Evolutionary conservation across 2,113 vertebrate species (phyloP).

Genomic region (Thunnus maccoyii): DNA sequence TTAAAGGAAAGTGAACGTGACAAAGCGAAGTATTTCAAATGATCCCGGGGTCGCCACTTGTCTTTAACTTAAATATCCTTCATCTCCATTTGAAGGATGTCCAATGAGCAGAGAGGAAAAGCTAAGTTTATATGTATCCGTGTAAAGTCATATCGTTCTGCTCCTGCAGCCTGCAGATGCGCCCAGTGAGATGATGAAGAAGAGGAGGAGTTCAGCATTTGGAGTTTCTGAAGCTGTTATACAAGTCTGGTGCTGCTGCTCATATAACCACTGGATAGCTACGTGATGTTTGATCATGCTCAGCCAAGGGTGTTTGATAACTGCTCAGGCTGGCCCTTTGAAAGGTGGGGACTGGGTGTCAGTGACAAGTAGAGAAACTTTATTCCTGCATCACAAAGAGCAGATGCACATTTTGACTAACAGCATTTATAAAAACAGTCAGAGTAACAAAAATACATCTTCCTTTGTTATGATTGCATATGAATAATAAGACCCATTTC

Average conservation of each 20-base stretch:
- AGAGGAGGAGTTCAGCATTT: slow-evolving; percentile 80
- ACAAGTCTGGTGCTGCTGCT: slow-evolving; percentile 69
- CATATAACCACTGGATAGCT: slow-evolving; percentile 67
- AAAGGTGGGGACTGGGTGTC: background rate
- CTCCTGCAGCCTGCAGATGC: slow-evolving; percentile 69
- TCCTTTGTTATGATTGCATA: background rate
- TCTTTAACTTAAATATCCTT: slow-evolving; percentile 50
- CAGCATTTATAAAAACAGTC: background rate
- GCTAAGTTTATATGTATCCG: slow-evolving; percentile 52
- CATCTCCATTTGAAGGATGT: slow-evolving; percentile 50
- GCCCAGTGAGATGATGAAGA: slow-evolving; percentile 62
- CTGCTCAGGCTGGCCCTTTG: slow-evolving; percentile 4
- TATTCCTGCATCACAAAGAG: background rate
- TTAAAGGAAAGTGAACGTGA: slow-evolving; percentile 6
- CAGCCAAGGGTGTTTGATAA: slow-evolving; percentile 46
- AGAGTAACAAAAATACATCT: background rate
- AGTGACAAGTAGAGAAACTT: background rate
- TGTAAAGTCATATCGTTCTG: slow-evolving; percentile 72
- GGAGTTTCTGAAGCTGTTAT: slow-evolving; percentile 70
- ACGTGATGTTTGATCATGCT: slow-evolving; percentile 34
- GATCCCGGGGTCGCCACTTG: background rate
- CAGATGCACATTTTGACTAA: background rate
- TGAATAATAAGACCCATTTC: background rate
- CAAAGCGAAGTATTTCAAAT: slow-evolving; percentile 9
- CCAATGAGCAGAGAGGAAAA: slow-evolving; percentile 52